Conservation (phyloP, 92 coral and sea anemone species). For the Porites lobata region DNA sequence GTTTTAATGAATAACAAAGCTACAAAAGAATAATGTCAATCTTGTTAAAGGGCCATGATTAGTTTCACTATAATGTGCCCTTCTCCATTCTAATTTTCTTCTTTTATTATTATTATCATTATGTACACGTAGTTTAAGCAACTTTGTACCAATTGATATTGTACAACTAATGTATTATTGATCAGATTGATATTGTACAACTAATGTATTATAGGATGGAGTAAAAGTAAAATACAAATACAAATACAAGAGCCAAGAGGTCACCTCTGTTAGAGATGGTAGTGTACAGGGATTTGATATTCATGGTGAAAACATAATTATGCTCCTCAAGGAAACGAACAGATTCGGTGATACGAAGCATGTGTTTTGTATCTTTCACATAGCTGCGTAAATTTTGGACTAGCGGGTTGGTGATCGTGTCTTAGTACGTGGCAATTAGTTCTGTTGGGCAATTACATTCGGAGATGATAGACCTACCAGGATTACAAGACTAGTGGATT, state of each 20-base stretch:
- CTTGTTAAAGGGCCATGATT: too few relatives aligned
- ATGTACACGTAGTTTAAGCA: too few relatives aligned
- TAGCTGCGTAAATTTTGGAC: background rate
- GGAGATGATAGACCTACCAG: constrained; percentile 59
- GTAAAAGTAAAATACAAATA: too few relatives aligned
- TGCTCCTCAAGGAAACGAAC: background rate
- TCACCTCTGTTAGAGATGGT: background rate
- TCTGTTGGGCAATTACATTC: constrained; percentile 58
- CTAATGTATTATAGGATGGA: too few relatives aligned
- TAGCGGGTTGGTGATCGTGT: background rate
- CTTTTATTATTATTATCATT: too few relatives aligned
- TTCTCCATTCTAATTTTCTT: too few relatives aligned
- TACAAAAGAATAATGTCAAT: too few relatives aligned
- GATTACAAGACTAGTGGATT: constrained; percentile 36
- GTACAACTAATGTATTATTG: too few relatives aligned
- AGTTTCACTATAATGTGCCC: too few relatives aligned
- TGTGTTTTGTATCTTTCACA: background rate
- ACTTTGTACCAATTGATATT: too few relatives aligned
- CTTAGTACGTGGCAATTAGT: constrained; percentile 13
- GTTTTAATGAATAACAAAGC: too few relatives aligned
- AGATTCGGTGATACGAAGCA: background rate
- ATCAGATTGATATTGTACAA: too few relatives aligned
- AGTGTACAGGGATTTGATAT: background rate
- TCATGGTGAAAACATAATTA: constrained; percentile 2
- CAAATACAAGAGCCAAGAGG: background rate